Conservation (phyloP, 2,113 vertebrate genomes). For the Tragelaphus strepsiceros region DNA sequence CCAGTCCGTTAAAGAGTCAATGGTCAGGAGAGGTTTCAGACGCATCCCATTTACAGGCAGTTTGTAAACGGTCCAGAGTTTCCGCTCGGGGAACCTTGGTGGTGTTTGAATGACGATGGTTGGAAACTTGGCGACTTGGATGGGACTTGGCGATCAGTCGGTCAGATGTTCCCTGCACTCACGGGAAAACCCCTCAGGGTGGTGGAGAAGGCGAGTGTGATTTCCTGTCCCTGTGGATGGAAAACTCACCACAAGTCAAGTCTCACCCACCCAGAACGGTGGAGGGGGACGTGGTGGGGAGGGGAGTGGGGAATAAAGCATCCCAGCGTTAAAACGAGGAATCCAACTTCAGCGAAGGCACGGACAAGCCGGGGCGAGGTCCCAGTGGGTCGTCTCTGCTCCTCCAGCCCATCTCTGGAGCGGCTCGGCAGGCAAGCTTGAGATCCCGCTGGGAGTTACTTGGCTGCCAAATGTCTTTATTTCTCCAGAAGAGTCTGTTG, state of each 20-base stretch:
- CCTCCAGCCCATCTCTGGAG: fast-evolving
- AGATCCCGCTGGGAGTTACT: fast-evolving
- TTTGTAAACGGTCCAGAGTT: no score
- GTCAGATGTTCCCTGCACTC: fast-evolving
- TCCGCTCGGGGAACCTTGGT: fast-evolving
- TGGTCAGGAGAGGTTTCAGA: fast-evolving
- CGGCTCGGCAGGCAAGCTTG: fast-evolving
- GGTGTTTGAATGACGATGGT: fast-evolving
- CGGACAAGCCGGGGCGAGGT: fast-evolving
- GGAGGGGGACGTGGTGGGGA: not conserved
- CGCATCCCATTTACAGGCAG: fast-evolving
- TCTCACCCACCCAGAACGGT: fast-evolving
- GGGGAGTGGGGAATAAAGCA: not conserved
- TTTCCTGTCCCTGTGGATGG: not conserved
- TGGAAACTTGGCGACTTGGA: not conserved
- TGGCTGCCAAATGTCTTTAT: fast-evolving
- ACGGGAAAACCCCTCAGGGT: fast-evolving
- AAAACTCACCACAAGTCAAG: fast-evolving
- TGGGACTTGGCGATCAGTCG: not conserved
- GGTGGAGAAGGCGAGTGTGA: fast-evolving
- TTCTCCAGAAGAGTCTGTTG: constrained; percentile 19
- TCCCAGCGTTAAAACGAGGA: fast-evolving
- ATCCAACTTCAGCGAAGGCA: fast-evolving
- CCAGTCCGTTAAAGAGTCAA: not conserved
- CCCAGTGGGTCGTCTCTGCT: fast-evolving